These are phyloP conservation scores for Cataglyphis rosenhaueri DNA, from an alignment of 2,888 invertebrate species.

Conservation along the genomic window DNA sequence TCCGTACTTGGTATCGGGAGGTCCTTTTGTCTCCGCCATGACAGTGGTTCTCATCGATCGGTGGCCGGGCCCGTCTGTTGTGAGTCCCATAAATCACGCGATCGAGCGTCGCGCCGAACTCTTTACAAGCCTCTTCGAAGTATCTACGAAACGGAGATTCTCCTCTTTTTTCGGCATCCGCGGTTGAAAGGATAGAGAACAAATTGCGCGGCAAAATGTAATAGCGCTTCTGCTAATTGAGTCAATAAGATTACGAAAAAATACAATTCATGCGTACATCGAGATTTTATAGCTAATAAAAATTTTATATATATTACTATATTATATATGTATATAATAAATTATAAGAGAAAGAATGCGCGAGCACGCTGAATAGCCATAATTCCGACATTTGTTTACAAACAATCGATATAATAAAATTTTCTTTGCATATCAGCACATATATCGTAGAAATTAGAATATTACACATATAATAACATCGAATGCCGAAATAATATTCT, in stretches of 20 bases:
- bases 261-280: not conserved
- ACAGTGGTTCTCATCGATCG: constrained; percentile 73
- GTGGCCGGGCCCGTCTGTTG: constrained; percentile 29
- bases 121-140: constrained; percentile 43
- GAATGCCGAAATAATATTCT: not conserved
- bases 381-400: not conserved
- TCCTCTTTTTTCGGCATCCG: constrained; percentile 38
- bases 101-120: constrained; percentile 47
- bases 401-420: constrained; percentile 4
- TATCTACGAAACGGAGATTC: not conserved
- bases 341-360: not conserved
- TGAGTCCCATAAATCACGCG: constrained; percentile 62
- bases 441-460: not conserved
- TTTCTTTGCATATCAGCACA: not conserved
- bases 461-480: not conserved
- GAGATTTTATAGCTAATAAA: constrained; percentile 1
- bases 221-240: constrained; percentile 48
- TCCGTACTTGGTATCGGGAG: constrained; percentile 76
- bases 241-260: constrained; percentile 9
- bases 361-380: not conserved
- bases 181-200: constrained; percentile 33
- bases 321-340: not conserved
- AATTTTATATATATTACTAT: not conserved
- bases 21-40: constrained; percentile 76
- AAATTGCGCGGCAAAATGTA: constrained; percentile 32